A percentile compares a stretch with the other conserved stretches of the same genome.
Conservation (phyloP, 2,113 vertebrate genomes). For the Formicarius rufipectus region DNA sequence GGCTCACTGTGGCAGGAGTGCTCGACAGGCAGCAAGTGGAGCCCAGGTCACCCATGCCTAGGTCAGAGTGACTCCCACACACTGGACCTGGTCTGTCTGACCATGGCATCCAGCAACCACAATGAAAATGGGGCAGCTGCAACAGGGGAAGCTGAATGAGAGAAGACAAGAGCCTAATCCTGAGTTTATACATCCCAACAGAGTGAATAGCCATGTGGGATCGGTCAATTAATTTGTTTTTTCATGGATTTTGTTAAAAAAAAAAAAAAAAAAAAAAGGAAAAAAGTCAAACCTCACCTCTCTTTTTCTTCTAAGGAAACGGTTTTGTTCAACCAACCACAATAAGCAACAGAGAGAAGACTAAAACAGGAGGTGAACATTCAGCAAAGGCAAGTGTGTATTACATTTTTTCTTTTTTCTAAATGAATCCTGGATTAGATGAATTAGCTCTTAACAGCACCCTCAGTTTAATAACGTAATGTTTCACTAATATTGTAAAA, state of each 20-base stretch:
- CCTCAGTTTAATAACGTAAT: background rate
- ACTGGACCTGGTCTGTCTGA: background rate
- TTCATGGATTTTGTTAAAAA: background rate
- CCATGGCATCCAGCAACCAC: background rate
- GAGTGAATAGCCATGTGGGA: background rate
- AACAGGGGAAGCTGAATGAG: background rate
- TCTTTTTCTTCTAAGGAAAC: background rate
- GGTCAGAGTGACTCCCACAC: background rate
- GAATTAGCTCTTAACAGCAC: background rate
- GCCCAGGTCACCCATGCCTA: accelerated
- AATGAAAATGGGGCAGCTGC: background rate
- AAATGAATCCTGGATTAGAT: background rate
- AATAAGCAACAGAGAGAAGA: background rate
- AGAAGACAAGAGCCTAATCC: background rate
- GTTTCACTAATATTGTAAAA: background rate
- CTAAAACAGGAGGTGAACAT: background rate
- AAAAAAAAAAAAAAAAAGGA: background rate
- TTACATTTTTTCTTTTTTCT: background rate
- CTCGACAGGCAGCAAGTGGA: background rate
- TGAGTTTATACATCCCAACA: accelerated
- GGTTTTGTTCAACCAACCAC: background rate
- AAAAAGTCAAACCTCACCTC: background rate
- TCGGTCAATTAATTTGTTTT: background rate
- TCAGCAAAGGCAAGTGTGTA: accelerated
- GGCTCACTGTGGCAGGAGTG: background rate